Base-by-base conservation (phyloP, 1,140 invertebrate genomes). In the Brachionus rubens region DNA sequence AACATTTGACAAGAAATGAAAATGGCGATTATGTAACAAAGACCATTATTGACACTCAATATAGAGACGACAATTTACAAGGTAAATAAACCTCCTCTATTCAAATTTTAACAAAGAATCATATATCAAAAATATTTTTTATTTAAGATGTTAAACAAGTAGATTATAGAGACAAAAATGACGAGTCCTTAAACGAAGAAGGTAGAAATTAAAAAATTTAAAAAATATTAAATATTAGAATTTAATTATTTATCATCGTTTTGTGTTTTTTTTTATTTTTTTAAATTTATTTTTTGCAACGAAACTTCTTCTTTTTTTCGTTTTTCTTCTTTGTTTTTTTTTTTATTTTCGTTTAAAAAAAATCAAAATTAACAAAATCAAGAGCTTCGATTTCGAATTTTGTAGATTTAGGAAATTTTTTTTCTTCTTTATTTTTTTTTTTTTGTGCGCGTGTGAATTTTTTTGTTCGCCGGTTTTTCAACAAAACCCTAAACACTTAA, bases 201-300 rank as follows among this genome's bases (percentile, higher is more conserved):
- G 54, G 54, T 65, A 43, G 40, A 65, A 65, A 65, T 65, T 65
- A 65, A 65, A 43, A 62, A 62, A 33, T 62, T 62, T 62, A 62
- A n/a, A n/a, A 46, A 7, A 46, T 7, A 14, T 43, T 24, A 40
- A 46, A 65, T 65, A 24, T 65, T 65, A 65, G 40, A 65, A 65
- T 24, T 43, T 43, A 65, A 59, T 59, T 59, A 59, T 59, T 59
- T 59, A 59, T 59, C 54, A 36, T 59, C 36, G 54, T 59, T 59
- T 59, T 59, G 26, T 59, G 26, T 59, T 59, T 59, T 36, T 36
- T 21, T 65, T 24, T 43, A 43, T 12, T 65, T 65, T 65, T 65
- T 40, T 24, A 30, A 21, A 30, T 43, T 65, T 65, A 43, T 65
- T 65, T 65, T 43, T 26, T 65, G 33, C 59, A 65, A 43, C 59